Base-by-base conservation (phyloP, 2,797 vertebrate genomes). In the Coregonus ussuriensis region DNA sequence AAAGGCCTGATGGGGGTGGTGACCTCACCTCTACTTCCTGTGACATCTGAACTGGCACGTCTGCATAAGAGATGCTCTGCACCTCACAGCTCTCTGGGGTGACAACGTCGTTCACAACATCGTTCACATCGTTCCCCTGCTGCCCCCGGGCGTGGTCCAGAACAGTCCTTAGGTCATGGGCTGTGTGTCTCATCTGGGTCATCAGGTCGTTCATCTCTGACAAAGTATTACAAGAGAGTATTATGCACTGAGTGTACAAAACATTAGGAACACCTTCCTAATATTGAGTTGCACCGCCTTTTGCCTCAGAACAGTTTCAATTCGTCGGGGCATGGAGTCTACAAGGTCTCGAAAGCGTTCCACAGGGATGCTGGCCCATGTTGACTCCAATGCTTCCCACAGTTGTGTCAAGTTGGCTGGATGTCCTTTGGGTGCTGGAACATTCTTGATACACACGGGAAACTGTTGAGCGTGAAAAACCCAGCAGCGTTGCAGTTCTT, bases 151-250 rank as follows among this genome's bases (percentile, higher is more conserved):
- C 91, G 0, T 93, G 90, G 79, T 93, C 41, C 81, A 94, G 82
- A 59, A 91, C 92, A 63, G 88, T 89, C 74, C 88, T 88, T 0
- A 94, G 89, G 52, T 94, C 92, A 47, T 92, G 89, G 5, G 92
- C 91, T 0, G 92, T 93, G 86, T 93, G 91, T 74, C 92, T 90
- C 93, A 94, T 94, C 88, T 94, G 92, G 87, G 92, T 88, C 93
- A 94, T 93, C 15, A 94, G 90, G 3, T 87, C 91, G 82, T 94
- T 94, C 92, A 93, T 94, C 85, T 94, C 93, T 94, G 85, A 6
- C 70, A 72, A 62, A 37, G 59, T 47, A 74, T 47, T 35, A 74
- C 67, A 15, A 62, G 14, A 74, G 7, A 52, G 11, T 29, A 25
- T 25, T 63, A 63, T 13, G 11, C 41, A 47, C 41, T 47, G 9